Evolutionary conservation across 1,140 invertebrate genomes (phyloP).

Genomic region (Drosophila burlai): DNA sequence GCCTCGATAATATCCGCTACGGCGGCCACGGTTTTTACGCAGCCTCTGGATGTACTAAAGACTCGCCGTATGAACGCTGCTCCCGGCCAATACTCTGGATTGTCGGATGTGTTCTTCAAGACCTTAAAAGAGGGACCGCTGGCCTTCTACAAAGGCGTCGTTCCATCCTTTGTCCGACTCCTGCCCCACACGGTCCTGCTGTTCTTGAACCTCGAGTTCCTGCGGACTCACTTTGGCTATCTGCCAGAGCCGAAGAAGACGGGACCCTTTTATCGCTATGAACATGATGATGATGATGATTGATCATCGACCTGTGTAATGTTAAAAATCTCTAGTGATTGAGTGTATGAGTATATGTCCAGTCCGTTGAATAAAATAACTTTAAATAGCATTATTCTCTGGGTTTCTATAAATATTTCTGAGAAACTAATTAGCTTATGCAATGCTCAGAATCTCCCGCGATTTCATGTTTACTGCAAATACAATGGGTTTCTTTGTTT

Average conservation of each 20-base stretch:
- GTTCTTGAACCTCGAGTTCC: constrained; percentile 98
- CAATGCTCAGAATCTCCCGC: not conserved
- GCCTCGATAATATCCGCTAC: constrained; percentile 88
- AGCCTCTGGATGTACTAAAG: constrained; percentile 98
- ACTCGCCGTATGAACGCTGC: constrained; percentile 98
- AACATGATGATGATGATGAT: not conserved
- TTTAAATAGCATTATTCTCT: not conserved
- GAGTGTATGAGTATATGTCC: not conserved
- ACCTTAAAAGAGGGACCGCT: constrained; percentile 95
- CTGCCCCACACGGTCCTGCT: constrained; percentile 98
- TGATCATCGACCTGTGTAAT: not conserved
- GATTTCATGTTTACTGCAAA: constrained; percentile 22
- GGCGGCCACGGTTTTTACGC: constrained; percentile 97
- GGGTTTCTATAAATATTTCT: not conserved
- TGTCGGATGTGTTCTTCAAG: constrained; percentile 91
- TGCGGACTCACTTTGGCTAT: constrained; percentile 93
- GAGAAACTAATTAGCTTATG: constrained; percentile 15
- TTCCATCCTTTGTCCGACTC: constrained; percentile 97
- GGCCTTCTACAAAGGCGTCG: constrained; percentile 98
- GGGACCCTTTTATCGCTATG: not conserved
- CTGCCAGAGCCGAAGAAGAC: constrained; percentile 39
- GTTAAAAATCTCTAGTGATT: not conserved
- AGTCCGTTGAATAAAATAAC: not conserved
- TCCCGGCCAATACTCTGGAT: constrained; percentile 93
- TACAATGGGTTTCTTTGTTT: constrained; percentile 27